Evolutionary conservation across 2,797 vertebrate species (phyloP).

Genomic region (Chelon labrosus): DNA sequence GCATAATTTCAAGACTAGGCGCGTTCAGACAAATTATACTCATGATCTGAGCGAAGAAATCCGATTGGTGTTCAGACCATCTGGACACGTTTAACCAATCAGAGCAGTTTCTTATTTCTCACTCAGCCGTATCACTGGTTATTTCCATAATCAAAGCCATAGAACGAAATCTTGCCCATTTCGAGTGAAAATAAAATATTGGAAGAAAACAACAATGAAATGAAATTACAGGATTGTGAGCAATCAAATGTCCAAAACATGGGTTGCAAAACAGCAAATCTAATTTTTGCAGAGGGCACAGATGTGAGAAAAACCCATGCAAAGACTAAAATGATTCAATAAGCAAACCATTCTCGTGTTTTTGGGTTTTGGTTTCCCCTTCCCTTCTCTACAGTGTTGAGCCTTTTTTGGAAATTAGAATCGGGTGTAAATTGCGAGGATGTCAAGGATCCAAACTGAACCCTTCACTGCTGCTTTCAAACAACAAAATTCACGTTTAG

Average conservation of each 20-base stretch:
- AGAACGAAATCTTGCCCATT: conserved; percentile 10
- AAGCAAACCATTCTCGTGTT: background rate
- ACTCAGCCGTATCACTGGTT: conserved; percentile 37
- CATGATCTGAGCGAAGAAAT: conserved; percentile 37
- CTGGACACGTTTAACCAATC: conserved; percentile 49
- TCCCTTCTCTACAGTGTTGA: background rate
- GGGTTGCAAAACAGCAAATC: conserved; percentile 15
- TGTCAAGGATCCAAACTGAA: conserved; percentile 12
- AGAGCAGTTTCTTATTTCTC: conserved; percentile 12
- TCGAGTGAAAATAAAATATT: background rate
- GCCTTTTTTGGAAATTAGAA: background rate
- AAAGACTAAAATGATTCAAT: background rate
- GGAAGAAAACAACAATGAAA: conserved; percentile 26
- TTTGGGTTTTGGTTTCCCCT: background rate
- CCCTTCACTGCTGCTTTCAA: conserved; percentile 7
- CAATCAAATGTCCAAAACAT: conserved; percentile 40
- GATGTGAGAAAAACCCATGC: background rate
- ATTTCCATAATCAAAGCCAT: conserved; percentile 41
- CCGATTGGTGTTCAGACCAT: conserved; percentile 24
- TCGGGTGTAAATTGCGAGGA: background rate
- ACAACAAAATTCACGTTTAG: conserved; percentile 23
- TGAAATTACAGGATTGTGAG: conserved; percentile 23
- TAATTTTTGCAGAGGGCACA: background rate
- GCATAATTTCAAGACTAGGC: conserved; percentile 19
- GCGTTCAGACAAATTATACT: conserved; percentile 38